These are phyloP conservation scores for Calyptomena viridis DNA, from an alignment of 2,113 vertebrate species.

Conservation along the genomic window DNA sequence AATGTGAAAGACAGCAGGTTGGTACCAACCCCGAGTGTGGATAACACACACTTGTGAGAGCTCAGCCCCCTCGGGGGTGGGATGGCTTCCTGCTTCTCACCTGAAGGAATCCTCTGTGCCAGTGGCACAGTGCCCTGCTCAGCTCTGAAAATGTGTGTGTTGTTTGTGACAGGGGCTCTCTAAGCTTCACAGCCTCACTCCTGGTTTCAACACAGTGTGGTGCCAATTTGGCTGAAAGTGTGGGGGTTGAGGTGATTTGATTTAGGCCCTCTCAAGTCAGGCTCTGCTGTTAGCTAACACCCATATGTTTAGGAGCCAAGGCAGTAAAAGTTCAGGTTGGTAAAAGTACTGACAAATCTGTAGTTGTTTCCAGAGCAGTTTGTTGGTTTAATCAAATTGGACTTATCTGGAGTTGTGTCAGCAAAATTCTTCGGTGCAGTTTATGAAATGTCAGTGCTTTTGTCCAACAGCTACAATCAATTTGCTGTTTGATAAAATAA, in stretches of 20 bases:
- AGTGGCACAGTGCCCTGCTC: rapidly evolving
- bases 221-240: not conserved
- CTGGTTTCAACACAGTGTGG: rapidly evolving
- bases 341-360: not conserved
- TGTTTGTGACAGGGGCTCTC: not conserved
- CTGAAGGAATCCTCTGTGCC: not conserved
- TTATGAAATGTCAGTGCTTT: conserved; percentile 27
- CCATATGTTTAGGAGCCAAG: not conserved
- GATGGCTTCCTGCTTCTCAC: not conserved
- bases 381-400: conserved; percentile 22
- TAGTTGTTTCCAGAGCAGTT: not conserved
- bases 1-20: rapidly evolving
- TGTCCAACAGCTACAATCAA: conserved; percentile 46
- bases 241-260: not conserved
- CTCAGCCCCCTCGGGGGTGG: not conserved
- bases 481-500: conserved; percentile 40
- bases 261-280: not conserved
- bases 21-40: not conserved
- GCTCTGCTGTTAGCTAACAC: not conserved
- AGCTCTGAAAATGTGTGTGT: rapidly evolving
- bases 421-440: not conserved
- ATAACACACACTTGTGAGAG: not conserved
- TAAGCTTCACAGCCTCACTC: not conserved
- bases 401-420: not conserved
- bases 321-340: not conserved